Conservation (phyloP, 2,797 vertebrate species). For the Microcaecilia unicolor region DNA sequence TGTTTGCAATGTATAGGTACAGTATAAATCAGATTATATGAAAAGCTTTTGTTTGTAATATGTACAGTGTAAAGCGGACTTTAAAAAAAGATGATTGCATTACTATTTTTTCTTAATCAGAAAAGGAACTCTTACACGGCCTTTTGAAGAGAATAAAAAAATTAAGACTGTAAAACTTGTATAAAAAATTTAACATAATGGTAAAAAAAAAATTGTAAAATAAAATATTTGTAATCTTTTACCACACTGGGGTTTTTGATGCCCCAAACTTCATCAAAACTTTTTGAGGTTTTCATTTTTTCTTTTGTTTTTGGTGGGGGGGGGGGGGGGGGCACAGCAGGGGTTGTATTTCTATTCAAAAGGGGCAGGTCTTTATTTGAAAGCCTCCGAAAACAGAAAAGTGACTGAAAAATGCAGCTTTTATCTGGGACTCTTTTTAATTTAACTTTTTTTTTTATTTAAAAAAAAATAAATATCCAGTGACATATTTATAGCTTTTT, state of each 20-base stretch:
- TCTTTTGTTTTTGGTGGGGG: constrained; percentile 52
- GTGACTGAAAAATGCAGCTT: constrained; percentile 57
- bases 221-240: constrained; percentile 83
- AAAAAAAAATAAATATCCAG: constrained; percentile 70
- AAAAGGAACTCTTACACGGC: constrained; percentile 77
- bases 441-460: constrained; percentile 91
- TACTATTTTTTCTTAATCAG: constrained; percentile 96
- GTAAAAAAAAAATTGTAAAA: constrained; percentile 78
- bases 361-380: constrained; percentile 57
- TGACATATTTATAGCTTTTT: constrained; percentile 88
- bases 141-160: constrained; percentile 75
- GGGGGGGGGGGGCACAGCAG: too few species aligned
- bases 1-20: constrained; percentile 72
- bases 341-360: constrained; percentile 62
- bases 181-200: constrained; percentile 68
- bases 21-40: constrained; percentile 64
- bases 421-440: constrained; percentile 75
- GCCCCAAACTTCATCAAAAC: constrained; percentile 76
- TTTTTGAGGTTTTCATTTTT: constrained; percentile 37
- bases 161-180: constrained; percentile 80
- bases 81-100: constrained; percentile 87
- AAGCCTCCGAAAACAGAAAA: constrained; percentile 42
- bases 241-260: constrained; percentile 59
- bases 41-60: constrained; percentile 68
- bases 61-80: constrained; percentile 90